Percentiles rank a stretch among this genome's conserved stretches.
Conservation (phyloP, 2,113 vertebrate genomes). For the Lepidothrix coronata region DNA sequence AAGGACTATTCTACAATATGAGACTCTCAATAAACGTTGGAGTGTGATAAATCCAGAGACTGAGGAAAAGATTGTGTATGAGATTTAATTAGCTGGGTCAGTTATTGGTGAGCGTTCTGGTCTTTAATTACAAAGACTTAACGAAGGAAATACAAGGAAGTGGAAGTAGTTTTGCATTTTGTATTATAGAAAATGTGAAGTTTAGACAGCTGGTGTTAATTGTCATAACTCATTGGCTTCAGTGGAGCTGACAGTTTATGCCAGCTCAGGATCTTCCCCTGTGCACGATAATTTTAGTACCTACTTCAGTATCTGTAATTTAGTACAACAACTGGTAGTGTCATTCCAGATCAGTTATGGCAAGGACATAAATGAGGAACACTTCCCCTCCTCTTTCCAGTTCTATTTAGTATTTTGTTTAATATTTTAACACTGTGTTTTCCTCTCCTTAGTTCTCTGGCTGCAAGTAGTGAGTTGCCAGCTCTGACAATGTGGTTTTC, state of each 20-base stretch:
- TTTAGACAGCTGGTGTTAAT: not conserved
- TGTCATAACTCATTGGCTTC: not conserved
- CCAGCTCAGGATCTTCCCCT: not conserved
- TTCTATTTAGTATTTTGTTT: not conserved
- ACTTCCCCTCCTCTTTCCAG: not conserved
- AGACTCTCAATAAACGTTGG: not conserved
- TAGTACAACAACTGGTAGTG: constrained; percentile 24
- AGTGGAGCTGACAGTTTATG: not conserved
- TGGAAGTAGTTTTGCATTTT: not conserved
- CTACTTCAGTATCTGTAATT: constrained; percentile 28
- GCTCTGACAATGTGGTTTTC: not conserved
- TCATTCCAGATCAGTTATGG: not conserved
- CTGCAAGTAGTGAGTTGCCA: constrained; percentile 16
- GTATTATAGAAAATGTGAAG: not conserved
- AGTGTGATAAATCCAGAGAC: not conserved
- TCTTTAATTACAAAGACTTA: not conserved
- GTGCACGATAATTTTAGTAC: not conserved
- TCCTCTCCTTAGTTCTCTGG: not conserved
- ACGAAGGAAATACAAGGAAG: not conserved
- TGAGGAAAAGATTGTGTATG: not conserved
- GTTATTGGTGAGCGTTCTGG: not conserved
- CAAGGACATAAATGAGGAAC: not conserved
- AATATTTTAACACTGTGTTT: not conserved
- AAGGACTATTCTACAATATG: not conserved
- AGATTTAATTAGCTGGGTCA: not conserved